These are phyloP conservation scores for Tamias sibiricus DNA, from an alignment of 2,113 vertebrate species.

Conservation along the genomic window DNA sequence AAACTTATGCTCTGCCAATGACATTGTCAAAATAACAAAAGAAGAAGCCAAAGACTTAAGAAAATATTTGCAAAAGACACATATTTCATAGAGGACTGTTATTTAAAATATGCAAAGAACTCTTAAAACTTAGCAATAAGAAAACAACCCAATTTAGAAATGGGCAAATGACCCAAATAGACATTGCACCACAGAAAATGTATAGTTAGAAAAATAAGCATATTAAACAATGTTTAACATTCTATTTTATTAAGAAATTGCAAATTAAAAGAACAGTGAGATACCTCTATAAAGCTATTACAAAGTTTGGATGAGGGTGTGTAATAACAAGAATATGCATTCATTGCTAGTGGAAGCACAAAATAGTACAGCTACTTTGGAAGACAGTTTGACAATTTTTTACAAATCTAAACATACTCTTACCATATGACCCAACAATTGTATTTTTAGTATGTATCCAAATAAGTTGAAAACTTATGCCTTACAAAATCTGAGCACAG, in stretches of 20 bases:
- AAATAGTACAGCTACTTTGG: background rate
- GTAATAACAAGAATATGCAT: background rate
- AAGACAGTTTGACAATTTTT: background rate
- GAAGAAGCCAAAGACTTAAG: background rate
- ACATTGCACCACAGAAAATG: constrained; percentile 5
- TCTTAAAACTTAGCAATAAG: background rate
- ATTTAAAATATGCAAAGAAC: constrained; percentile 1
- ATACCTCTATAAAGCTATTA: background rate
- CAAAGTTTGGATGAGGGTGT: background rate
- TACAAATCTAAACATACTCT: background rate
- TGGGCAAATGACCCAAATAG: background rate
- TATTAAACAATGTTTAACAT: background rate
- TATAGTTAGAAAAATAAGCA: background rate
- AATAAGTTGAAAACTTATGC: background rate
- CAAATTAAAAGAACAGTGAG: background rate
- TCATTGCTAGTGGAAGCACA: background rate
- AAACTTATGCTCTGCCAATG: background rate
- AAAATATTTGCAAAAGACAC: constrained; percentile 31
- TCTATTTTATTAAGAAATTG: background rate
- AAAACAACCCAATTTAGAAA: constrained; percentile 1
- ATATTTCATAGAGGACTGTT: background rate
- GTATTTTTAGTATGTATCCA: background rate
- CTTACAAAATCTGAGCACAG: background rate
- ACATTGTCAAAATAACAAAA: background rate
- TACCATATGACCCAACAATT: background rate